Evolutionary conservation across 2,888 invertebrate genomes (phyloP).

Genomic region (Drosophila gaucha): DNA sequence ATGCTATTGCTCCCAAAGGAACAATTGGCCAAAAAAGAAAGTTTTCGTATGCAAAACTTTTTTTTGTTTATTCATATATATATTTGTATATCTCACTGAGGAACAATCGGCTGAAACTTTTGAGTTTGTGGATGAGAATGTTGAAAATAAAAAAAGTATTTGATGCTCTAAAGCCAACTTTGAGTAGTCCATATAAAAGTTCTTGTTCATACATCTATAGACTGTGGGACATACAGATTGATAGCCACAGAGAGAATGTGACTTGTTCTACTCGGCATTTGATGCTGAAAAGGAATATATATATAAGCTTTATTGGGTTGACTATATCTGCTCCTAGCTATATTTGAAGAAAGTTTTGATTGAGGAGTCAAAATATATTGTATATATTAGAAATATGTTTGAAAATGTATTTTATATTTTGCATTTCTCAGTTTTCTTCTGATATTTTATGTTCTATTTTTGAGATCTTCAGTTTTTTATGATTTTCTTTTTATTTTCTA

Average conservation of each 20-base stretch:
- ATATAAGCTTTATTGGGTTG: neutral
- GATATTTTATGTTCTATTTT: no score
- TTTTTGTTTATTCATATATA: neutral
- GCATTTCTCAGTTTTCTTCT: no score
- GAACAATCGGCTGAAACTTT: neutral
- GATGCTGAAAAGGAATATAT: neutral
- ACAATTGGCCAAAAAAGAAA: neutral
- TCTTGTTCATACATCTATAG: constrained; percentile 2
- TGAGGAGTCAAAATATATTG: no score
- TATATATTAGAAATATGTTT: no score
- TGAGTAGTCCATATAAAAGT: neutral
- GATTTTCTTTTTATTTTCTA: no score
- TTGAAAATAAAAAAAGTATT: constrained; percentile 1
- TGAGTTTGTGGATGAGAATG: constrained; percentile 2
- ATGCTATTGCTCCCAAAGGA: neutral
- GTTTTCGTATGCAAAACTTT: constrained; percentile 2
- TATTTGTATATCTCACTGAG: no score
- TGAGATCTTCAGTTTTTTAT: no score
- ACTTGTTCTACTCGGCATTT: neutral
- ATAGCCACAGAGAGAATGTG: constrained; percentile 2
- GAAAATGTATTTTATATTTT: no score
- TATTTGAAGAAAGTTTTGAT: no score
- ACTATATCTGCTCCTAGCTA: no score
- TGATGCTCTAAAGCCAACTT: neutral
- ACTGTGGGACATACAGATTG: neutral